Evolutionary conservation across 2,113 vertebrate genomes (phyloP).

Genomic region (Thermophis baileyi): DNA sequence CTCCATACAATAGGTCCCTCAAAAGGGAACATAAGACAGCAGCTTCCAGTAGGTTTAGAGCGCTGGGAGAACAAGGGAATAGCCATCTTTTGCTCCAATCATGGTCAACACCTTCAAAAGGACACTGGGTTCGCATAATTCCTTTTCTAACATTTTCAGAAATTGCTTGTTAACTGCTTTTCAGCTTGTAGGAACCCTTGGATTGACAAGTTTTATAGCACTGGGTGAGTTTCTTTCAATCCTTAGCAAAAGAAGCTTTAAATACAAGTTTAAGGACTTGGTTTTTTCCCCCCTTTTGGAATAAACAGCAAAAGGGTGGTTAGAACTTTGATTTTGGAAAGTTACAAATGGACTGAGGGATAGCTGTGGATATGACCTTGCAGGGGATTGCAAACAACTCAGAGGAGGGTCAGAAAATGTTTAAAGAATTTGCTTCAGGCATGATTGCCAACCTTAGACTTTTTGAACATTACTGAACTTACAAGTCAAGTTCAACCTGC

Average conservation of each 20-base stretch:
- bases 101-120: neutral
- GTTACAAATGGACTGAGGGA: neutral
- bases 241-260: neutral
- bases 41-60: neutral
- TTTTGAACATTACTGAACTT: neutral
- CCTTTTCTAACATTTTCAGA: neutral
- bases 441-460: neutral
- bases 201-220: neutral
- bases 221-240: neutral
- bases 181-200: neutral
- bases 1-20: neutral
- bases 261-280: neutral
- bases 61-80: neutral
- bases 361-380: neutral
- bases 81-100: neutral
- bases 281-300: neutral
- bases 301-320: neutral
- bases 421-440: neutral
- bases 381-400: neutral
- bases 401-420: neutral
- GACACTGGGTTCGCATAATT: neutral
- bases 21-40: neutral
- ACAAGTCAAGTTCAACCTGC: neutral
- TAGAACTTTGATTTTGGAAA: neutral
- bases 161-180: neutral